A percentile compares a stretch with the other conserved stretches of the same genome.
Conservation (phyloP, 1,140 invertebrate species). For the Conus ventricosus region DNA sequence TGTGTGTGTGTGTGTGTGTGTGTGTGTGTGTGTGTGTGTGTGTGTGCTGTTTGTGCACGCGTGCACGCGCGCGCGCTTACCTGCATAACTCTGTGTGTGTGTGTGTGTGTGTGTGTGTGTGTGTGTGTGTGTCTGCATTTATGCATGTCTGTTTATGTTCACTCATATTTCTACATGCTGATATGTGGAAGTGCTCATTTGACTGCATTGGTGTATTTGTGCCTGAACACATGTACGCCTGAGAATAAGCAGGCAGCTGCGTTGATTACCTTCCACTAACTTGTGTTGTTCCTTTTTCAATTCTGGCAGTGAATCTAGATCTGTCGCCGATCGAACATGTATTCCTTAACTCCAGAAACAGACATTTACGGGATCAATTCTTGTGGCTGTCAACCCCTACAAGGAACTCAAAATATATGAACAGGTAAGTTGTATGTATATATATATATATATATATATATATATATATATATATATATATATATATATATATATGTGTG, state of each 20-base stretch:
- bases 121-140: slow-evolving; percentile 2
- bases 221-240: neutral
- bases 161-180: neutral
- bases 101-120: slow-evolving; percentile 14
- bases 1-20: neutral
- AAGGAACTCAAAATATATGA: slow-evolving; percentile 85
- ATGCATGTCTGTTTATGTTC: neutral
- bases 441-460: too few relatives aligned
- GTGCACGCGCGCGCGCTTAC: neutral
- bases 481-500: too few relatives aligned
- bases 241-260: neutral
- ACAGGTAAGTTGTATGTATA: slow-evolving; percentile 81
- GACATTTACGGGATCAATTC: slow-evolving; percentile 98
- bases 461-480: too few relatives aligned
- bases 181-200: too few relatives aligned
- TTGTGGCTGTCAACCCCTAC: slow-evolving; percentile 98
- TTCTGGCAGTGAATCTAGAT: neutral
- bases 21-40: neutral
- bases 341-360: slow-evolving; percentile 76
- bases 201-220: too few relatives aligned
- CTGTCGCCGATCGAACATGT: neutral
- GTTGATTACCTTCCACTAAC: neutral
- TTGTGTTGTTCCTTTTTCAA: neutral
- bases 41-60: neutral
- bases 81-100: neutral